These are phyloP conservation scores for Augochlorella aurata DNA, from an alignment of 2,888 invertebrate genomes.

Conservation along the genomic window DNA sequence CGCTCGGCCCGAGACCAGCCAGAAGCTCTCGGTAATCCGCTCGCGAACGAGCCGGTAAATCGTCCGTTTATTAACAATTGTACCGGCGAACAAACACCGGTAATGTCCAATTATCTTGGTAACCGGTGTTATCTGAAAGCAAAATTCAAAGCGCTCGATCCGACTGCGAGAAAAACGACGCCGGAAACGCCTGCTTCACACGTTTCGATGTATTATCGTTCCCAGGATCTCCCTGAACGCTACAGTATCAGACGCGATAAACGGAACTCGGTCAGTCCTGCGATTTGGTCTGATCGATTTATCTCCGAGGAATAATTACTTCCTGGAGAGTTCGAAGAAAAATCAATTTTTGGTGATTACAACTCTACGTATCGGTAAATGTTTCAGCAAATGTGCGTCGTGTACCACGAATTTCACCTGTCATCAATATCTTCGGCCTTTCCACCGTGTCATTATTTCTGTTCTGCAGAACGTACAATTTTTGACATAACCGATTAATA, in stretches of 20 bases:
- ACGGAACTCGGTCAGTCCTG: constrained; percentile 29
- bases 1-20: not conserved
- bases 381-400: not conserved
- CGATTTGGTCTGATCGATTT: not conserved
- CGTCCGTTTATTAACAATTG: constrained; percentile 26
- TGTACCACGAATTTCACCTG: not conserved
- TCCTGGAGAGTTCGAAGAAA: not conserved
- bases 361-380: not conserved
- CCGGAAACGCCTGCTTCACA: constrained; percentile 10
- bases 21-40: not conserved
- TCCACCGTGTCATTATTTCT: not conserved
- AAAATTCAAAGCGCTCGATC: not conserved
- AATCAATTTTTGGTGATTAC: not conserved
- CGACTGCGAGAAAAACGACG: not conserved
- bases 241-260: constrained; percentile 33
- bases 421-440: not conserved
- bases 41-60: not conserved
- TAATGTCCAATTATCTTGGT: constrained; percentile 8
- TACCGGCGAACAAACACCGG: constrained; percentile 4
- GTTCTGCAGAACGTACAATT: not conserved
- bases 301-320: not conserved
- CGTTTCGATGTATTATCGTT: constrained; percentile 29
- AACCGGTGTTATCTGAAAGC: not conserved
- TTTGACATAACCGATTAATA: not conserved
- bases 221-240: constrained; percentile 20